Evolutionary conservation across 23 tunicate genomes (phyloP).

Genomic region (Ascidia mentula): DNA sequence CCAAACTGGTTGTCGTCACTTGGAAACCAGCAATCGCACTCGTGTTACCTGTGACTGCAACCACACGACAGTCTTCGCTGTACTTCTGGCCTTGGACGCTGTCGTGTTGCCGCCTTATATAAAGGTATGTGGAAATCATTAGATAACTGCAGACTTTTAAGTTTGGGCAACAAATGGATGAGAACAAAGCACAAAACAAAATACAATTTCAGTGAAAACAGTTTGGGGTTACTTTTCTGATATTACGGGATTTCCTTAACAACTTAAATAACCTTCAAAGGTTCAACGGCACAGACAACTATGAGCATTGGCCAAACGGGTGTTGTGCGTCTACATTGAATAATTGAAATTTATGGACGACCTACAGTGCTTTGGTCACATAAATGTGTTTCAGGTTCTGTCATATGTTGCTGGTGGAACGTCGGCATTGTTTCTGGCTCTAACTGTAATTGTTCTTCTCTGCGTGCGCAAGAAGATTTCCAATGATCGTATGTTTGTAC

Average conservation of each 20-base stretch:
- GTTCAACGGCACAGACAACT: too few relatives aligned
- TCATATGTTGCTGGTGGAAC: neutral
- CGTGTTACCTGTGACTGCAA: constrained; percentile 3
- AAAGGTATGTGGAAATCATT: neutral
- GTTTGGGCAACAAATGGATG: too few relatives aligned
- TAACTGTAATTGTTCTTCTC: neutral
- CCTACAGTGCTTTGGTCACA: too few relatives aligned
- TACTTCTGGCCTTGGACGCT: neutral
- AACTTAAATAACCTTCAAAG: too few relatives aligned
- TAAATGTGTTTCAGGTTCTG: constrained; percentile 11
- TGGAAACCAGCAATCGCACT: neutral
- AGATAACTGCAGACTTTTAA: too few relatives aligned
- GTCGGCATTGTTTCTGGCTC: neutral
- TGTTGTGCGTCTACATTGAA: too few relatives aligned
- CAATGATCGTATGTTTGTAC: constrained; percentile 17
- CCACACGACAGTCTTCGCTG: constrained; percentile 23
- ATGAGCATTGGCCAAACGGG: too few relatives aligned
- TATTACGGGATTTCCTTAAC: too few relatives aligned
- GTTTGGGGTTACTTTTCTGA: too few relatives aligned
- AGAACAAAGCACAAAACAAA: too few relatives aligned
- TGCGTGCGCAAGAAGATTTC: neutral
- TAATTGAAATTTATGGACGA: too few relatives aligned
- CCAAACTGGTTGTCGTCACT: neutral
- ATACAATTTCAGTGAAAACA: too few relatives aligned
- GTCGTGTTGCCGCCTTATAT: neutral